Base-by-base conservation (phyloP, 2,888 invertebrate species). In the Cordilura impudica region DNA sequence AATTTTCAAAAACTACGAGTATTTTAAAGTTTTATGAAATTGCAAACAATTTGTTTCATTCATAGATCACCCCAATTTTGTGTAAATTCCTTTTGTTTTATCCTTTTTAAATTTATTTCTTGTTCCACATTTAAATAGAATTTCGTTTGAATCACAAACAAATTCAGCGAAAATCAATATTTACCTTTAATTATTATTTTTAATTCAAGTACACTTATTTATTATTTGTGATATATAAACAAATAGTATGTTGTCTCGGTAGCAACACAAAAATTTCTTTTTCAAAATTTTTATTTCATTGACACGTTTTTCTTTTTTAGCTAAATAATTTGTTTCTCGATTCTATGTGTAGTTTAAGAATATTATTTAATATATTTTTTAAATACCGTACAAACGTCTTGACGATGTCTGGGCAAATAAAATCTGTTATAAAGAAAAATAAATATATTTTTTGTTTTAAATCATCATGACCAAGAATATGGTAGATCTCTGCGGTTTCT, bases 321-420 rank as follows among this genome's bases (percentile, higher is more conserved):
- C 35, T 4, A n/a, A 39, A 39, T 39, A 5, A n/a, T n/a, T 39
- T n/a, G 4, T 12, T 10, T 51, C 51, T 47, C 31, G 14, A 23
- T 53, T 19, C 53, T 10, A 54, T 21, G 12, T 67, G 18, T 23
- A 21, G 14, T 26, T 23, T 51, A 19, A 39, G 31, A 53, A 49
- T 45, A 53, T n/a, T 31, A 0, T 16, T 60, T 14, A 2, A 35
- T 45, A 16, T 39, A 70, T 31, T 3, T 35, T 49, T 35, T 43
- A 56, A 63, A 70, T 58, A 45, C 58, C 51, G 23, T 51, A 45
- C 39, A 43, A 51, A 53, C 63, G 75, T 79, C 58, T 72, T 79
- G 71, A 61, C 51, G 75, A 63, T 72, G 71, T 72, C 79, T 75
- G 60, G 71, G 79, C 58, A 60, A 75, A 75, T 79, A 56, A 72